Evolutionary conservation across 2,797 vertebrate species (phyloP).

Genomic region (Lepus oiostolus): DNA sequence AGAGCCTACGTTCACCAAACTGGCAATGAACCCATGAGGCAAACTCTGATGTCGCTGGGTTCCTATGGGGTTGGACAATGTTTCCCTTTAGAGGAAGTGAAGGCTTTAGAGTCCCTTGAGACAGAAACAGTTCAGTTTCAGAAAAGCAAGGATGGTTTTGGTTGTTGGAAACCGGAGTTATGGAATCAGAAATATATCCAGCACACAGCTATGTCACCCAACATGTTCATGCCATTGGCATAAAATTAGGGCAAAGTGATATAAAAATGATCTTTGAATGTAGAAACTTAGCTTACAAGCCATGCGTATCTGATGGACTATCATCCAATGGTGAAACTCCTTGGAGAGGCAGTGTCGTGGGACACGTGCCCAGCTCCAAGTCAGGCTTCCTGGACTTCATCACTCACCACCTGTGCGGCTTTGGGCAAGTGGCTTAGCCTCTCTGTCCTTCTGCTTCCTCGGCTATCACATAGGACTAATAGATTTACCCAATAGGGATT

Average conservation of each 20-base stretch:
- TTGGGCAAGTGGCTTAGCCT: conserved; percentile 15
- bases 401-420: background rate
- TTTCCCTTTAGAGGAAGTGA: background rate
- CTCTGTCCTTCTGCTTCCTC: conserved; percentile 56
- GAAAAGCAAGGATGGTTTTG: conserved; percentile 1
- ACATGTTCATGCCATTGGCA: background rate
- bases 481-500: background rate
- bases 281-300: conserved; percentile 28
- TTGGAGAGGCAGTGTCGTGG: background rate
- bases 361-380: background rate
- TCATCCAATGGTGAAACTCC: background rate
- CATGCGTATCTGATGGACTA: background rate
- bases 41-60: background rate
- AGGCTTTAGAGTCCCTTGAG: background rate
- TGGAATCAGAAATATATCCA: background rate
- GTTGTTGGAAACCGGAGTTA: conserved; percentile 50
- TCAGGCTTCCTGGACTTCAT: background rate
- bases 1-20: background rate
- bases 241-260: conserved; percentile 25
- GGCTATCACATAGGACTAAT: background rate
- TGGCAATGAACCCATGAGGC: background rate
- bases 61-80: background rate
- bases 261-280: conserved; percentile 21
- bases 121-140: conserved; percentile 14
- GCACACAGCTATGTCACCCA: background rate